Percentiles rank a stretch among this genome's conserved stretches.
Conservation (phyloP, 2,888 invertebrate species). For the Clistopyga incitator region DNA sequence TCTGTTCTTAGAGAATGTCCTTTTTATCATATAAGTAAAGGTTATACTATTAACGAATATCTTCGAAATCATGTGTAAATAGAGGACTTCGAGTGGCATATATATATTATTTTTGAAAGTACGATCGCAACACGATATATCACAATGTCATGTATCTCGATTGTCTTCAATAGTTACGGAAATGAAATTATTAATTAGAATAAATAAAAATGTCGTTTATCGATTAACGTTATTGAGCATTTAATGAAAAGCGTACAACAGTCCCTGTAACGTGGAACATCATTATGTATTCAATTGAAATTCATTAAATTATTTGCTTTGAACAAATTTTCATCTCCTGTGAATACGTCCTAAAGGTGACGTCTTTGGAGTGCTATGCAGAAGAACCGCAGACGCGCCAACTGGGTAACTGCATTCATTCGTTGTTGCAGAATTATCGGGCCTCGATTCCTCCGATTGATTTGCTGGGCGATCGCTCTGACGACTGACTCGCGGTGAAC, state of each 20-base stretch:
- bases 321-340: conserved; percentile 12
- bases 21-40: conserved; percentile 39
- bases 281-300: not conserved
- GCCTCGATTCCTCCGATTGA: conserved; percentile 8
- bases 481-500: not conserved
- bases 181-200: conserved; percentile 14
- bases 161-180: conserved; percentile 37
- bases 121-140: conserved; percentile 42
- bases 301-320: not conserved
- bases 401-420: not conserved
- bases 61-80: conserved; percentile 54
- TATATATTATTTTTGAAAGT: conserved; percentile 60
- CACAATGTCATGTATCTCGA: conserved; percentile 54
- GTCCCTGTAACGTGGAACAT: not conserved
- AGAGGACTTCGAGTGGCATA: conserved; percentile 40
- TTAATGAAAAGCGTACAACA: conserved; percentile 23
- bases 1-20: conserved; percentile 48
- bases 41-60: not conserved
- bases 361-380: conserved; percentile 41
- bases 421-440: conserved; percentile 5
- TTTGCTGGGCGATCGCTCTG: conserved; percentile 3
- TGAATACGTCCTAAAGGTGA: conserved; percentile 24
- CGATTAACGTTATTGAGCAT: conserved; percentile 42
- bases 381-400: not conserved
- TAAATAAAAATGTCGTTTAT: conserved; percentile 53